Conservation (phyloP, 2,888 invertebrate genomes). For the Megalurothrips usitatus region DNA sequence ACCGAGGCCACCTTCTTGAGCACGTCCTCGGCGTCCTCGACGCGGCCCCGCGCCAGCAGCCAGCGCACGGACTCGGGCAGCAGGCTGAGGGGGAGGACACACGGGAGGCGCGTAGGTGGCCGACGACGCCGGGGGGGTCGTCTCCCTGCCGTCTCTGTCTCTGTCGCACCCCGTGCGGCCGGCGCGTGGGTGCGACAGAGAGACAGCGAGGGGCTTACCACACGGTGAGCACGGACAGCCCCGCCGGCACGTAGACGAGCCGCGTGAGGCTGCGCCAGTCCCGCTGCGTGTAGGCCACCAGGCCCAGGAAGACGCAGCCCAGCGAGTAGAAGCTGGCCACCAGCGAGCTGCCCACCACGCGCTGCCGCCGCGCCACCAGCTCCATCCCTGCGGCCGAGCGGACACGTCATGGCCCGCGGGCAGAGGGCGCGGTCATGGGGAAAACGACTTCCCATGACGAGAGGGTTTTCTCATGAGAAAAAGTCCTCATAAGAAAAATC, state of each 20-base stretch:
- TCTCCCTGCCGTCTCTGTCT: too few relatives aligned
- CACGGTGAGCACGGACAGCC: conserved; percentile 62
- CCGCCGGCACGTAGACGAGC: conserved; percentile 61
- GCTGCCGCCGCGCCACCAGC: not conserved
- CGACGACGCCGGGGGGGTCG: too few relatives aligned
- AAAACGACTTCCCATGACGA: too few relatives aligned
- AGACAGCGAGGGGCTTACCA: conserved; percentile 45
- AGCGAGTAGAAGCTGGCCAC: conserved; percentile 61
- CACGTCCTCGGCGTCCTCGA: conserved; percentile 42
- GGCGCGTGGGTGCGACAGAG: too few relatives aligned
- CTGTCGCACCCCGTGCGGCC: too few relatives aligned
- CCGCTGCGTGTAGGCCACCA: conserved; percentile 56
- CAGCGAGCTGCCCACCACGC: conserved; percentile 39
- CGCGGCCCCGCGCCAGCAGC: conserved; percentile 45
- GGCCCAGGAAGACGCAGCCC: conserved; percentile 59
- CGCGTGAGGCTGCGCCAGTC: conserved; percentile 66
- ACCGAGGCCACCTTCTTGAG: conserved; percentile 12
- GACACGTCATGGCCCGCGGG: too few relatives aligned
- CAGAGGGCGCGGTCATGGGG: too few relatives aligned
- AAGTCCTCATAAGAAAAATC: too few relatives aligned
- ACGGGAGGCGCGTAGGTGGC: too few relatives aligned
- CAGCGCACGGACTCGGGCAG: conserved; percentile 49
- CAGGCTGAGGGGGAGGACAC: conserved; percentile 38
- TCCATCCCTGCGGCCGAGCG: conserved; percentile 2
- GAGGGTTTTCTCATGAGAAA: too few relatives aligned